These are phyloP conservation scores for Lottia scabra DNA, from an alignment of 2,888 invertebrate genomes.

Conservation along the genomic window DNA sequence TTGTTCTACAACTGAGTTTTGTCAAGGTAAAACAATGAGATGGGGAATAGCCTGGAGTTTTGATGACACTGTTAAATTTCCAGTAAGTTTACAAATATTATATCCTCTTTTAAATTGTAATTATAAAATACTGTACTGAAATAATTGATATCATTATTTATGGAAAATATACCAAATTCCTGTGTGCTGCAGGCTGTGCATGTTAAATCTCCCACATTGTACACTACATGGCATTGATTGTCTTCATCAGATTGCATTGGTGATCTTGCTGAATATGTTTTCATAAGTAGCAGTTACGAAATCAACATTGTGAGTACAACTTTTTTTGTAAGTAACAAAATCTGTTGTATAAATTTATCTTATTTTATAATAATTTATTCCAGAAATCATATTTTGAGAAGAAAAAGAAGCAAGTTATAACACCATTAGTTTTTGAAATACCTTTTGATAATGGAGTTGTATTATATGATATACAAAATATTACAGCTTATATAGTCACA, in stretches of 20 bases:
- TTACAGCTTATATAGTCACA: conserved; percentile 8
- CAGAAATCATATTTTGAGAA: conserved; percentile 52
- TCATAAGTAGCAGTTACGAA: too few species aligned
- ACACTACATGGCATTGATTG: too few species aligned
- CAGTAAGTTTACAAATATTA: conserved; percentile 50
- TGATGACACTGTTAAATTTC: conserved; percentile 59
- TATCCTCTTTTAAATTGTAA: too few species aligned
- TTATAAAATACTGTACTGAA: too few species aligned
- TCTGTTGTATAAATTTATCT: not conserved
- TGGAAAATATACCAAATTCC: too few species aligned
- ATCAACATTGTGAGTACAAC: too few species aligned
- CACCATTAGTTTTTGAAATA: conserved; percentile 36
- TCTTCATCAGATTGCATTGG: too few species aligned
- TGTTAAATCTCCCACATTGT: too few species aligned
- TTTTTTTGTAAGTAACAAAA: too few species aligned
- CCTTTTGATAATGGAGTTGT: conserved; percentile 31
- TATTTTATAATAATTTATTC: not conserved
- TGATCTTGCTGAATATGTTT: too few species aligned
- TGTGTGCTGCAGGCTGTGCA: too few species aligned
- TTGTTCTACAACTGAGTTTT: conserved; percentile 77
- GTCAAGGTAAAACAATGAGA: conserved; percentile 91
- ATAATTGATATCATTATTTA: too few species aligned
- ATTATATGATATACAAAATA: conserved; percentile 32
- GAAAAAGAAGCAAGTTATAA: conserved; percentile 38
- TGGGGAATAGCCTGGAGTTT: conserved; percentile 96